These are phyloP conservation scores for Pyrgilauda ruficollis DNA, from an alignment of 2,113 vertebrate genomes.

Conservation along the genomic window DNA sequence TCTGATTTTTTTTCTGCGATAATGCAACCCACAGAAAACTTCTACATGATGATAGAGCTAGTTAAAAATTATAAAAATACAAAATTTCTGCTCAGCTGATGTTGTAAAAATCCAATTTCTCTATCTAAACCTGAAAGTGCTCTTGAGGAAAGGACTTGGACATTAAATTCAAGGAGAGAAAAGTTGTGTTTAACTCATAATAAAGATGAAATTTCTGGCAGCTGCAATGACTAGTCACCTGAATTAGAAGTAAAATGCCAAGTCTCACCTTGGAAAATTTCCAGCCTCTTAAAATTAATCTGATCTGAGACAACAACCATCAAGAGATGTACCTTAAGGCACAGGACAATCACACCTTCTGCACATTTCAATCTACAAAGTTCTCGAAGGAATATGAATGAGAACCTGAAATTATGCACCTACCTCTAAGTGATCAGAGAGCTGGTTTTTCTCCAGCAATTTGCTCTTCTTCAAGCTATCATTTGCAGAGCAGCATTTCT, in stretches of 20 bases:
- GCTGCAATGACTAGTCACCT: neutral
- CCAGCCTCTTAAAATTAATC: conserved; percentile 21
- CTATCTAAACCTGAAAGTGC: neutral
- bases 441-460: neutral
- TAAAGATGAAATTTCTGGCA: neutral
- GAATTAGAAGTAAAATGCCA: neutral
- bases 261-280: neutral
- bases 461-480: neutral
- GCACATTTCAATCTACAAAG: neutral
- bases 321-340: neutral
- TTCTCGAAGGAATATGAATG: neutral
- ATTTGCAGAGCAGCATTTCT: neutral
- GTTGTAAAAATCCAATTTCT: neutral
- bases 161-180: neutral
- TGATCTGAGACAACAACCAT: neutral
- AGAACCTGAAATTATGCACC: neutral
- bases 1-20: neutral
- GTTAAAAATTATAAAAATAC: neutral
- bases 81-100: neutral
- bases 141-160: neutral
- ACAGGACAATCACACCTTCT: neutral
- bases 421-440: neutral
- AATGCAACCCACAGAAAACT: neutral
- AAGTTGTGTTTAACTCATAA: neutral
- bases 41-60: neutral